Evolutionary conservation across 2,888 invertebrate species (phyloP).

Genomic region (Drosophila tripunctata): DNA sequence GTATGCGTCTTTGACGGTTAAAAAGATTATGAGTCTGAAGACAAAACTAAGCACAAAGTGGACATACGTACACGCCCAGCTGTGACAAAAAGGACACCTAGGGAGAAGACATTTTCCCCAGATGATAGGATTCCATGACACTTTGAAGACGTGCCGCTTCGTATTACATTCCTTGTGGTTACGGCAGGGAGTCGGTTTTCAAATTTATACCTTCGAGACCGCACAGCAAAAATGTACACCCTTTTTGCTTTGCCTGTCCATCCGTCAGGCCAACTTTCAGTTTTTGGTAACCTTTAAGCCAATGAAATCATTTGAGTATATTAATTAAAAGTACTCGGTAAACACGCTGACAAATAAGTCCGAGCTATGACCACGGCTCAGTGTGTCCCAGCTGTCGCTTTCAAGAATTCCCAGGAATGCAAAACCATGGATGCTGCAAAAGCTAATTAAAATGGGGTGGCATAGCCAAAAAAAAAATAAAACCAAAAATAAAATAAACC

Average conservation of each 20-base stretch:
- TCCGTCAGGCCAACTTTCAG: neutral
- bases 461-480: neutral
- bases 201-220: slow-evolving; percentile 38
- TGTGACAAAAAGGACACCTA: neutral
- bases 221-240: slow-evolving; percentile 36
- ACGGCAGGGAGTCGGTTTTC: slow-evolving; percentile 23
- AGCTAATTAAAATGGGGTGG: slow-evolving; percentile 52
- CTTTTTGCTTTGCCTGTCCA: slow-evolving; percentile 3
- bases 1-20: slow-evolving; percentile 35
- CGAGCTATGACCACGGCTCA: slow-evolving; percentile 3
- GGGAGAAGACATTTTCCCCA: neutral
- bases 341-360: slow-evolving; percentile 34
- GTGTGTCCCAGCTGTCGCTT: slow-evolving; percentile 51
- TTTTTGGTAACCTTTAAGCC: slow-evolving; percentile 23
- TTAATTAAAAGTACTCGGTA: slow-evolving; percentile 73
- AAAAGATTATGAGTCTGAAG: slow-evolving; percentile 60
- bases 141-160: slow-evolving; percentile 53
- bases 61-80: slow-evolving; percentile 9
- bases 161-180: slow-evolving; percentile 53
- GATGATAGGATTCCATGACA: slow-evolving; percentile 30
- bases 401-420: slow-evolving; percentile 15
- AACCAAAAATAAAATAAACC: neutral
- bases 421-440: slow-evolving; percentile 29
- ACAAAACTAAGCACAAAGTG: slow-evolving; percentile 35
- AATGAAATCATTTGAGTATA: slow-evolving; percentile 77